Base-by-base conservation (phyloP, 2,113 vertebrate genomes). In the Agelaius tricolor region DNA sequence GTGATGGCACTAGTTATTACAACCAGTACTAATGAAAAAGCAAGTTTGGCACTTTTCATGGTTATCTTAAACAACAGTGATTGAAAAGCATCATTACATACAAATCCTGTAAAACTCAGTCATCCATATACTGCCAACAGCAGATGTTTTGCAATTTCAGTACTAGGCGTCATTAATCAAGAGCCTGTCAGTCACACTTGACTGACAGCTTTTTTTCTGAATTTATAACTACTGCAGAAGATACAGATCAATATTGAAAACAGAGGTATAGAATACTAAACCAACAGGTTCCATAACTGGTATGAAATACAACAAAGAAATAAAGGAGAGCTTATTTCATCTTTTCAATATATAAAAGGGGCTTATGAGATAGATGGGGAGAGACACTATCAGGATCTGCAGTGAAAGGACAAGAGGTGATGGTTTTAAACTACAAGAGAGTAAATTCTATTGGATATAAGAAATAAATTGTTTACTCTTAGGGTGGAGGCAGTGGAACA, bases 181-280 rank as follows among this genome's bases (percentile, higher is more conserved):
- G 82, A 90, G 81, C 37, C 59, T 80, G 73, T 27, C 89, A 95
- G 57, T 87, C 65, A 89, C 33, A 43, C 9, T 57, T 46, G 41
- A 91, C 26, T 49, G 68, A 58, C 62, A 84, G 67, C 18, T 90
- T 89, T 75, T 88, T 84, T 13, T 41, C 35, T 69, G 46, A 82
- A 90, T 93, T 90, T 93, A 89, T 74, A 91, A 82, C 4, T 17
- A 65, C 69, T 92, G 41, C 62, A 92, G 63, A 87, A 84, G 85
- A 89, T 24, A 80, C 37, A 94, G 66, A 95, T 79, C 92, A 93
- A 65, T 90, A 89, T 26, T 83, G 79, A 92, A 96, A 96, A 89
- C 52, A 92, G 39, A 85, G 67, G 52, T 37, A n/a, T 28, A 94
- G 94, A 94, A 97, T 71, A 90, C 47, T 77, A 49, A 90, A 58